Percentiles rank a stretch among this genome's conserved stretches.
These are phyloP conservation scores for Ips typographus DNA, from an alignment of 1,140 invertebrate species.

Conservation along the genomic window DNA sequence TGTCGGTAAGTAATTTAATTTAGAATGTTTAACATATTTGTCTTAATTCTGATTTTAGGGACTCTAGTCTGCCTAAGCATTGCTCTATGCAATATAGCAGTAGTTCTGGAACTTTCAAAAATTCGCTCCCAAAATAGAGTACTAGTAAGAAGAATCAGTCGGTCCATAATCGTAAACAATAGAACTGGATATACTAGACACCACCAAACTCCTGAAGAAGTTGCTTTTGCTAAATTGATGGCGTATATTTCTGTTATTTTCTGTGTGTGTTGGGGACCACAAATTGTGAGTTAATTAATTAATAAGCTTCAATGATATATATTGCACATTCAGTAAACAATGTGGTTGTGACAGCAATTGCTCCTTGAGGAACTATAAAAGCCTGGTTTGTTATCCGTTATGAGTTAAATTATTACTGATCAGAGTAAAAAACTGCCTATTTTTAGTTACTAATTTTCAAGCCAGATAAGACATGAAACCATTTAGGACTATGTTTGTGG, in stretches of 20 bases:
- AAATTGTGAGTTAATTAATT: conserved; percentile 66
- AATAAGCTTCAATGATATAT: no score
- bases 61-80: conserved; percentile 72
- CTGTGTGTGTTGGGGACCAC: conserved; percentile 82
- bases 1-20: conserved; percentile 63
- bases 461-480: no score
- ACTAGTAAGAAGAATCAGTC: conserved; percentile 58
- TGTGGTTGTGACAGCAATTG: no score
- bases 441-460: no score
- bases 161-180: conserved; percentile 55
- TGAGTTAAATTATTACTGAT: no score
- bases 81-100: conserved; percentile 78
- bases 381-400: no score
- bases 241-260: conserved; percentile 78
- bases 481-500: no score
- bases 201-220: conserved; percentile 70
- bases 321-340: no score
- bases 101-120: conserved; percentile 73
- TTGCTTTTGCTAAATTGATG: conserved; percentile 82
- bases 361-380: no score
- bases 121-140: conserved; percentile 57
- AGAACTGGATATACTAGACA: conserved; percentile 50
- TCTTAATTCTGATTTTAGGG: conserved; percentile 57
- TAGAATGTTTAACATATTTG: background rate
- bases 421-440: no score